Conservation (phyloP, 2,888 invertebrate genomes). For the Rhopalosiphum nymphaeae region DNA sequence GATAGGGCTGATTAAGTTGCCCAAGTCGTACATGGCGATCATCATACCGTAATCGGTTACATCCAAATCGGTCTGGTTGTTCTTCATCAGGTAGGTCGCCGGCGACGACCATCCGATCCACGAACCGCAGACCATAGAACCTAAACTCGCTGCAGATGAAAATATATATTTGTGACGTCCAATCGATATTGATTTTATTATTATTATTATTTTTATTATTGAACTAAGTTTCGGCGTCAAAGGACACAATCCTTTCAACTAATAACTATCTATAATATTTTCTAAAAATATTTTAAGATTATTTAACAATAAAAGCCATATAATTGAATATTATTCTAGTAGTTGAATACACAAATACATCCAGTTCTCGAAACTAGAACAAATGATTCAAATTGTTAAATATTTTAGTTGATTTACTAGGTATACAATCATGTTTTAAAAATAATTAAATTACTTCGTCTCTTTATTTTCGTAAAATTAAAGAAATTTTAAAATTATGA, state of each 20-base stretch:
- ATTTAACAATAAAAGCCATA: no score
- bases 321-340: no score
- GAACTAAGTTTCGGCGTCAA: background rate
- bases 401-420: background rate
- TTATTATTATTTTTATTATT: background rate
- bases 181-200: background rate
- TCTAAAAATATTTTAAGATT: no score
- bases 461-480: background rate
- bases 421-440: background rate
- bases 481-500: background rate
- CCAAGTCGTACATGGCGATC: background rate
- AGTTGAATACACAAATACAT: no score
- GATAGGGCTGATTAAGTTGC: background rate
- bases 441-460: background rate
- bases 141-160: background rate
- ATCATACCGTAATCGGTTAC: background rate
- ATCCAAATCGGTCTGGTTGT: background rate
- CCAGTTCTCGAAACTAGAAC: background rate
- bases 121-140: background rate
- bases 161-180: no score
- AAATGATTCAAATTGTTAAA: background rate
- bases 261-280: no score
- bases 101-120: conserved; percentile 4
- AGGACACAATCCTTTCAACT: no score
- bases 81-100: background rate